Conservation (phyloP, 2,888 invertebrate genomes). For the Chaetoderma sp. region DNA sequence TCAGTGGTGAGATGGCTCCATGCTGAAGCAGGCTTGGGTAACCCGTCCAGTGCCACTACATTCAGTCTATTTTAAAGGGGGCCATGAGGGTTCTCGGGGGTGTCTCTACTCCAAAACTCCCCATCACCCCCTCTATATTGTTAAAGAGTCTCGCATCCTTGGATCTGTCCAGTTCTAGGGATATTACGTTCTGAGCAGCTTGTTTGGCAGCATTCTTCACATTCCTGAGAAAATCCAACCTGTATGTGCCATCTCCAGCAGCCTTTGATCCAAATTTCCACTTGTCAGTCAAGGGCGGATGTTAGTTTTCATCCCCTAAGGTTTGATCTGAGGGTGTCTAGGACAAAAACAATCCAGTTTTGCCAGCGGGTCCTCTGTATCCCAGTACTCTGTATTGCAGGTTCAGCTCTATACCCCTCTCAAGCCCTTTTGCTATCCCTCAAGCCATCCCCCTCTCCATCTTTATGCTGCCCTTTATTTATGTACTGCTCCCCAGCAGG, state of each 20-base stretch:
- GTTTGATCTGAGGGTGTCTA: not conserved
- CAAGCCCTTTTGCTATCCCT: not conserved
- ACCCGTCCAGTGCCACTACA: not conserved
- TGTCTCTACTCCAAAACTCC: conserved; percentile 2
- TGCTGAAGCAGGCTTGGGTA: too few relatives aligned
- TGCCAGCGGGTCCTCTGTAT: not conserved
- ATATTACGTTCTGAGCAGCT: conserved; percentile 15
- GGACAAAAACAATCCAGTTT: conserved; percentile 9
- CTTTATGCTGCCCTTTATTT: conserved; percentile 17
- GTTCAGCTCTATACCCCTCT: conserved; percentile 7
- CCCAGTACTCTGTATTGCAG: conserved; percentile 10
- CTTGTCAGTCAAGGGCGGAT: not conserved
- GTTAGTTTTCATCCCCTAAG: not conserved
- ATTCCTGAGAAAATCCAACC: conserved; percentile 17
- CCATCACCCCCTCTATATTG: conserved; percentile 9
- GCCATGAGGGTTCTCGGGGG: conserved; percentile 5
- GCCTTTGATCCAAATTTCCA: conserved; percentile 9
- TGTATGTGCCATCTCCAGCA: conserved; percentile 2
- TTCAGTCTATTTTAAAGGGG: conserved; percentile 4
- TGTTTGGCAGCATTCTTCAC: conserved; percentile 19
- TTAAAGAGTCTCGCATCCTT: not conserved
- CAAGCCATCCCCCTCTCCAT: not conserved
- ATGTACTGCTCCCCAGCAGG: too few relatives aligned
- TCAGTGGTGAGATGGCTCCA: too few relatives aligned
- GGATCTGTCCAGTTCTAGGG: not conserved